These are phyloP conservation scores for Grapholita molesta DNA, from an alignment of 1,140 invertebrate species.

Conservation along the genomic window DNA sequence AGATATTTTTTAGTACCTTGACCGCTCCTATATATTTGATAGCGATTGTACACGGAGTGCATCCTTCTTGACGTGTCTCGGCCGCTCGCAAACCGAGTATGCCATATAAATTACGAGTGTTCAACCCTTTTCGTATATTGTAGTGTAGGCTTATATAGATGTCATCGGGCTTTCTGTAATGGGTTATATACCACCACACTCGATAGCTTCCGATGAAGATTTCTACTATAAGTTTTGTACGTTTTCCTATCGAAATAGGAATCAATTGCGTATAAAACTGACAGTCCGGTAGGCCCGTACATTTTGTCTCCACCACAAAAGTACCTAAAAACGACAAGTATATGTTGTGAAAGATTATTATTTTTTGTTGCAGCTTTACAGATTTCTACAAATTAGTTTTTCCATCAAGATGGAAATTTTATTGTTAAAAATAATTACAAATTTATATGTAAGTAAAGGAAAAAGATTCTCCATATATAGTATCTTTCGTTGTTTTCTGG, in stretches of 20 bases:
- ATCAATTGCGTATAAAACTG: neutral
- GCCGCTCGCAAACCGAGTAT: neutral
- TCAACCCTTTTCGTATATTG: neutral
- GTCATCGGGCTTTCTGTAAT: neutral
- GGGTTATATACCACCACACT: neutral
- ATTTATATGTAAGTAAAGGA: slow-evolving; percentile 14
- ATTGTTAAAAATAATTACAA: slow-evolving; percentile 29
- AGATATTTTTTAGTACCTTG: too few species aligned
- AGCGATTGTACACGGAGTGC: too few species aligned
- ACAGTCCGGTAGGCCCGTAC: neutral
- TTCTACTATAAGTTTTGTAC: neutral
- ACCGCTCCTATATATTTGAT: too few species aligned
- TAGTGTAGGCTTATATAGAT: neutral
- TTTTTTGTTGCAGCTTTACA: slow-evolving; percentile 14
- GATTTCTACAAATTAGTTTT: neutral
- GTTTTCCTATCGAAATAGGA: neutral
- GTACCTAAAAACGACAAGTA: neutral
- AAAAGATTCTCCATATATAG: neutral
- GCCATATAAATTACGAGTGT: neutral
- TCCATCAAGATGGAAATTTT: slow-evolving; percentile 22
- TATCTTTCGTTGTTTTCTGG: slow-evolving; percentile 25
- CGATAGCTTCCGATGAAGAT: neutral
- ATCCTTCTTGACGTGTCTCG: too few species aligned
- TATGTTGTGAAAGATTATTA: slow-evolving; percentile 3
- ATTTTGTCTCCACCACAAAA: neutral